phyloP scores from a whole-genome alignment of 92 coral and sea anemone species.

The Ricordea florida region DNA sequence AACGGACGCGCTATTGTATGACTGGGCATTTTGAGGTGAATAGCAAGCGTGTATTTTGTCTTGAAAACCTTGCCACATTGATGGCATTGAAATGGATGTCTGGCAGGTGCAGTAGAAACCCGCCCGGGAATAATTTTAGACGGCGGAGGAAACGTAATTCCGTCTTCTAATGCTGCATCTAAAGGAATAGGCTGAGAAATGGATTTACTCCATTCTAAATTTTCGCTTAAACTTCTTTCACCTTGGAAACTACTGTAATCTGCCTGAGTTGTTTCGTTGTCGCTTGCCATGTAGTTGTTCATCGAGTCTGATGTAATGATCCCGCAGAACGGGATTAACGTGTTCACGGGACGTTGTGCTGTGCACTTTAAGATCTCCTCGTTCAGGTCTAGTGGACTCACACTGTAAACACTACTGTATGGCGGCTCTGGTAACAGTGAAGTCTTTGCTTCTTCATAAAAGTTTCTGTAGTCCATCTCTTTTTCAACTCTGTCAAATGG shows the following conservation, averaged over 20 bases:
- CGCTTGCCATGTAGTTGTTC: not conserved
- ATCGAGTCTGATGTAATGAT: not conserved
- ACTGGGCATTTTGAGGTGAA: conserved; percentile 88
- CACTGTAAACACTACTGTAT: not conserved
- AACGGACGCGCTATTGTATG: conserved; percentile 87
- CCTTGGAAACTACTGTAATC: not conserved
- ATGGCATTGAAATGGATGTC: conserved; percentile 70
- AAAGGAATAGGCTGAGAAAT: not conserved
- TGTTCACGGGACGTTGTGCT: not conserved
- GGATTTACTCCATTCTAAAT: not conserved
- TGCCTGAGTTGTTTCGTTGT: not conserved
- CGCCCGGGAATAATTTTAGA: conserved; percentile 18
- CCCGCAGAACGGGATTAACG: conserved; percentile 4
- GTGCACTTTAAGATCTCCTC: not conserved
- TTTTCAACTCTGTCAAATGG: not conserved
- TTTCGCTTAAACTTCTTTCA: not conserved
- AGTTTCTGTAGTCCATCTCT: not conserved
- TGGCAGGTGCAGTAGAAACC: too few relatives aligned
- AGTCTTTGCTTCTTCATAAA: not conserved
- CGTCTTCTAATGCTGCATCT: not conserved
- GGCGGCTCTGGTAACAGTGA: not conserved
- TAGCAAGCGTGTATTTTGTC: conserved; percentile 86
- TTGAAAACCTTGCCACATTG: conserved; percentile 88
- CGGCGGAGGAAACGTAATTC: not conserved
- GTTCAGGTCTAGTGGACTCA: not conserved